Percentiles rank a stretch among this genome's conserved stretches.
Conservation (phyloP, 1,140 invertebrate species). For the Drosophila sp. region DNA sequence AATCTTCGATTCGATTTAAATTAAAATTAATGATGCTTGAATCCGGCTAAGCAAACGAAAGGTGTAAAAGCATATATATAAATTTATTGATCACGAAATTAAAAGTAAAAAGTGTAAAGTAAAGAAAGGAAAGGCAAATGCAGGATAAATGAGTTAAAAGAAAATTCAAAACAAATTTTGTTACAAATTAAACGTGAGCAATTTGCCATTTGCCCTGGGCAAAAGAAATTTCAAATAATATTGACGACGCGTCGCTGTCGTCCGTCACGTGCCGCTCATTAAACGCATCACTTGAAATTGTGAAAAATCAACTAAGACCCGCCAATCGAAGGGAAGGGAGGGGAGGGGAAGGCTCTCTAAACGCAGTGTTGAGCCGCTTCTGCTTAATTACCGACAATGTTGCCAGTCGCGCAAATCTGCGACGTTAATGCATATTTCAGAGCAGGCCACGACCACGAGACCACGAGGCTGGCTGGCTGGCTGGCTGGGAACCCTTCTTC, state of each 20-base stretch:
- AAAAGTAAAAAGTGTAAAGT: slow-evolving; percentile 14
- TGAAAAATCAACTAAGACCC: slow-evolving; percentile 61
- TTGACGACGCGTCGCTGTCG: slow-evolving; percentile 18
- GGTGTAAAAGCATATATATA: slow-evolving; percentile 56
- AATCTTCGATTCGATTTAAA: slow-evolving; percentile 43
- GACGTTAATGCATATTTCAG: slow-evolving; percentile 75
- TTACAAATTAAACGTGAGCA: slow-evolving; percentile 52
- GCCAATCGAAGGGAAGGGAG: slow-evolving; percentile 17
- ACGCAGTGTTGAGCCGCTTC: slow-evolving; percentile 5
- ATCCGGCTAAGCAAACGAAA: slow-evolving; percentile 30
- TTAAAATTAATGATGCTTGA: slow-evolving; percentile 60
- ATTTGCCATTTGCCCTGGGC: slow-evolving; percentile 13
- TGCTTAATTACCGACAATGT: slow-evolving; percentile 64
- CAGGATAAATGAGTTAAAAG: not conserved
- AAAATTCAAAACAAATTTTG: slow-evolving; percentile 42
- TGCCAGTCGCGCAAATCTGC: slow-evolving; percentile 69
- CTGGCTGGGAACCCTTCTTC: slow-evolving; percentile 51
- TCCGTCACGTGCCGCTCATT: slow-evolving; percentile 78
- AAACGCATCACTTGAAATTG: slow-evolving; percentile 80
- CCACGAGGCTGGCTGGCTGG: not conserved
- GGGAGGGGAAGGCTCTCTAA: no score
- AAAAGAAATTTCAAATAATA: slow-evolving; percentile 38
- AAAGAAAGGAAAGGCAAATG: not conserved
- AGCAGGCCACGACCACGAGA: slow-evolving; percentile 11
- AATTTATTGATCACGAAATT: slow-evolving; percentile 59